Conservation (phyloP, 2,797 vertebrate species). For the Parotocinclus haroldoi region DNA sequence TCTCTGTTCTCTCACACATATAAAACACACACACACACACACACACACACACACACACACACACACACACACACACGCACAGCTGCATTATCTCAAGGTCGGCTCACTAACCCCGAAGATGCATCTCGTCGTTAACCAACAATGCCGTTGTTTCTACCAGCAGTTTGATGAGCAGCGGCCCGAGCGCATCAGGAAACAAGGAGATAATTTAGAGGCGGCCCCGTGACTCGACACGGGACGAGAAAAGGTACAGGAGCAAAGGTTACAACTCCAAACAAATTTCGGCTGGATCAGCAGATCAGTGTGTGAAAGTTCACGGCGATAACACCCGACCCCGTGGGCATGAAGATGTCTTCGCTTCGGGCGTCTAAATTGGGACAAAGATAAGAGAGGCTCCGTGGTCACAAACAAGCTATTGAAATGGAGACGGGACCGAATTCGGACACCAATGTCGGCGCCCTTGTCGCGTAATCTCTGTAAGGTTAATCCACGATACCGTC, state of each 20-base stretch:
- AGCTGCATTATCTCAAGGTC: slow-evolving; percentile 26
- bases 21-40: slow-evolving; percentile 9
- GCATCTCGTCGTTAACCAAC: slow-evolving; percentile 17
- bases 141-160: slow-evolving; percentile 37
- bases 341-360: background rate
- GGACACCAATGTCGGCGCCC: too few relatives aligned
- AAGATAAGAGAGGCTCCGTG: too few relatives aligned
- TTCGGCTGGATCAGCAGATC: slow-evolving; percentile 38
- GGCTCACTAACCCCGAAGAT: slow-evolving; percentile 26
- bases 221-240: slow-evolving; percentile 19
- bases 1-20: slow-evolving; percentile 27
- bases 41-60: slow-evolving; percentile 8
- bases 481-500: too few relatives aligned
- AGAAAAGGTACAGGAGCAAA: background rate
- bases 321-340: slow-evolving; percentile 11
- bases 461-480: too few relatives aligned
- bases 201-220: slow-evolving; percentile 38
- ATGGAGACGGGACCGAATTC: too few relatives aligned
- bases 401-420: too few relatives aligned
- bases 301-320: background rate
- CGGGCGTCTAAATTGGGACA: too few relatives aligned
- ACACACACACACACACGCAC: slow-evolving; percentile 13
- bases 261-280: background rate
- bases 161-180: slow-evolving; percentile 40
- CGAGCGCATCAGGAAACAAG: slow-evolving; percentile 21